Base-by-base conservation (phyloP, 1,140 invertebrate species). In the Lanistes nyassanus region DNA sequence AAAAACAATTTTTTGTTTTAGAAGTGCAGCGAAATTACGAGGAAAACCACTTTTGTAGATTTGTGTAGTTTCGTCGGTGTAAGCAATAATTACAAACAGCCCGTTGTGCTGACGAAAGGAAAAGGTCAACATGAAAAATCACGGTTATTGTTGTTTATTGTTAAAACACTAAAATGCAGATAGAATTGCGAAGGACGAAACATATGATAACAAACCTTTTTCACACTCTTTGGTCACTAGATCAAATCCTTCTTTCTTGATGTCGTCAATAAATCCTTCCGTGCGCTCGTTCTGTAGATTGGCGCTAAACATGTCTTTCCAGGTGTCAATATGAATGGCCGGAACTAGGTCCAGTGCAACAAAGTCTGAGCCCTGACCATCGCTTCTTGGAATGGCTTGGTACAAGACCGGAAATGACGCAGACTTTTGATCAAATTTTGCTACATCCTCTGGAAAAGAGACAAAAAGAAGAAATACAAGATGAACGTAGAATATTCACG, bases 301-400 rank as follows among this genome's bases (percentile, higher is more conserved):
- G 5, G 2, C 16, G 19, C 5, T 42, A 21, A 23, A 58, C 9
- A 21, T 39, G 21, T 47, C 39, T 9, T 26, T 29, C 29, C 42
- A n/a, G 3, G 53, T 56, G 5, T 37, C 56, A 4, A 31, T 19
- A 13, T 56, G 26, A 1, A 56, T 16, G 37, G 53, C 34, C 3
- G 68, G 68, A 29, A 70, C 47, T 11, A 72, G 56, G 55, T 72
- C 69, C 3, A 72, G 37, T 23, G 53, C 53, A 13, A 72, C 36
- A 0, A 34, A 11, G 11, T 31, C 23, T 11, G 39, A 56, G 31
- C 69, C 66, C 9, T n/a, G 23, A 26, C 1, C 6, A 21, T 39
- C 69, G 21, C 36, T 39, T n/a, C 23, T 39, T n/a, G 69, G 69
- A 60, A 60, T 60, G 36, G 37, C 69, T 7, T 39, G 7, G 21